Base-by-base conservation (phyloP, 2,888 invertebrate genomes). In the Drepanosiphum platanoidis region DNA sequence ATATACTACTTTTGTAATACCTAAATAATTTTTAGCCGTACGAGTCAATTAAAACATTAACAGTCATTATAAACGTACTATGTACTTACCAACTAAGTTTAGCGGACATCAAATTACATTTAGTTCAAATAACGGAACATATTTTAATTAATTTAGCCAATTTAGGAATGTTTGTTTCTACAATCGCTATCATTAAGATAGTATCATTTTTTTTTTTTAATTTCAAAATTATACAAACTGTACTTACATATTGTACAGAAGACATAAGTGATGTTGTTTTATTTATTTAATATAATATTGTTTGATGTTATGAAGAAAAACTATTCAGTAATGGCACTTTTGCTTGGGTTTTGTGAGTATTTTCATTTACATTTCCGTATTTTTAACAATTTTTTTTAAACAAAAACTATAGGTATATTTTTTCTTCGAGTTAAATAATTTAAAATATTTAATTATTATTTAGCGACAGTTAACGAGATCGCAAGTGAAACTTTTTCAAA, bases 51-150 rank as follows among this genome's bases (percentile, higher is more conserved):
- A 64, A 9, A 64, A 61, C 36, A 27, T 58, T 27, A 15, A 27
- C 27, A 36, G 27, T 61, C 75, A 7, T 75, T 34, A 61, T 1
- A 58, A 13, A 30, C 22, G 1, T 61, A 75, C 52, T 22, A 42
- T 32, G 13, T 64, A 78, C 36, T 77, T 61, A 30, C 30, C 11
- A 30, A 5, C 27, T 39, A 27, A 36, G 22, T 39, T 61, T 77
- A 64, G 30, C 18, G 64, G 5, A 46, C 34, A n/a, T 66, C 32
- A 46, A 34, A 70, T 52, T 27, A 70, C 52, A 82, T 82, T 71
- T 82, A 82, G 81, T 72, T 34, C 71, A 39, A 82, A 30, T 82
- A 82, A 82, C 81, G 72, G 81, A 58, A 32, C 61, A 61, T 30
- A 32, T 79, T 66, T 71, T 64, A 58, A 74, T 83, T 82, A 64